These are phyloP conservation scores for Rhynchopsitta pachyrhyncha DNA, from an alignment of 2,113 vertebrate species.

Conservation along the genomic window DNA sequence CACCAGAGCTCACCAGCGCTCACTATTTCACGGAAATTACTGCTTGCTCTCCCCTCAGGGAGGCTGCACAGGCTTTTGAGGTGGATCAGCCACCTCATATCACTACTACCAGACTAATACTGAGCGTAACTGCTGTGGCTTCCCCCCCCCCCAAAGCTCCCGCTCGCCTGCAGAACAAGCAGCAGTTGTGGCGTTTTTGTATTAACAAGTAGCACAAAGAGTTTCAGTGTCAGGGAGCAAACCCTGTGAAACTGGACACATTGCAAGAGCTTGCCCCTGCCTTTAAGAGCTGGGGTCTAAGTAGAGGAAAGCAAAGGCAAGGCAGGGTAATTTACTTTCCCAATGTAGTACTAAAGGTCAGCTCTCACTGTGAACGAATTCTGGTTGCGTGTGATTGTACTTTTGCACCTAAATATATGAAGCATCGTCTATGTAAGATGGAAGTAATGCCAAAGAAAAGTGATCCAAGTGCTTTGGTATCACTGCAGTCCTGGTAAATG, in stretches of 20 bases:
- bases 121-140: neutral
- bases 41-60: neutral
- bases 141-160: neutral
- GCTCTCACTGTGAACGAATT: neutral
- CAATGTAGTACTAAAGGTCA: neutral
- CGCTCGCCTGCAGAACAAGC: neutral
- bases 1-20: neutral
- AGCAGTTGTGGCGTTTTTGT: neutral
- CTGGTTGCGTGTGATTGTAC: neutral
- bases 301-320: neutral
- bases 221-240: neutral
- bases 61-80: neutral
- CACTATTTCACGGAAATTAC: neutral
- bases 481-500: neutral
- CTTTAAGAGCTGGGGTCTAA: neutral
- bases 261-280: fast-evolving
- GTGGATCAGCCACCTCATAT: constrained; percentile 47
- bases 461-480: fast-evolving
- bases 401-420: neutral
- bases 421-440: neutral
- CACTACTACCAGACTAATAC: neutral
- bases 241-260: fast-evolving
- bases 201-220: neutral
- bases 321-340: no score
- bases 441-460: neutral